A percentile compares a stretch with the other conserved stretches of the same genome.
Conservation (phyloP, 2,113 vertebrate genomes). For the Syrmaticus mikado region DNA sequence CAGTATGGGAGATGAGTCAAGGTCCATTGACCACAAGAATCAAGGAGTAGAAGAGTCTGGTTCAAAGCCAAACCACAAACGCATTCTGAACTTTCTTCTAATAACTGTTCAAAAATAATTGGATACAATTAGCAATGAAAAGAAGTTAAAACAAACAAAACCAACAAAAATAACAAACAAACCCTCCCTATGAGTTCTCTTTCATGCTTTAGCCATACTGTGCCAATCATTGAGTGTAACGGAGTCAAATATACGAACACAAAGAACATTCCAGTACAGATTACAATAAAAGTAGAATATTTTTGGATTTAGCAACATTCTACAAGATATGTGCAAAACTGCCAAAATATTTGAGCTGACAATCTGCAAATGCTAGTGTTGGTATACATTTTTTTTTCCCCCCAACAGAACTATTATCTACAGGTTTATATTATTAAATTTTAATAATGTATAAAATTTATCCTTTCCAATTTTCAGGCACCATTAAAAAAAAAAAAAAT, state of each 20-base stretch:
- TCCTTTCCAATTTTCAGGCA: background rate
- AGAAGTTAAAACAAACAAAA: background rate
- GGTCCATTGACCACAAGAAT: background rate
- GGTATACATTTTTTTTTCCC: background rate
- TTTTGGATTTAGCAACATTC: background rate
- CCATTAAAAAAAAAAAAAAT: background rate
- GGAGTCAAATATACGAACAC: background rate
- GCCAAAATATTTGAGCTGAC: background rate
- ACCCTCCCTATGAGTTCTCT: background rate
- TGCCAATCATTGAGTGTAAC: background rate
- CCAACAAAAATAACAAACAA: background rate
- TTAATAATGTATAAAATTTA: background rate
- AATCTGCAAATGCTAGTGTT: background rate
- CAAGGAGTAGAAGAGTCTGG: background rate
- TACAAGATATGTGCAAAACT: background rate
- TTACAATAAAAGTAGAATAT: background rate
- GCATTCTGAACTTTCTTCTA: background rate
- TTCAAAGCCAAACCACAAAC: background rate
- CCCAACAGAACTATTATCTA: background rate
- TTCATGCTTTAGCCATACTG: background rate
- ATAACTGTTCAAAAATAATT: background rate
- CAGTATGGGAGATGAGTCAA: background rate
- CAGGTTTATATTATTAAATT: background rate
- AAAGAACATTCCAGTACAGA: background rate
- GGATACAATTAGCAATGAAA: background rate